Base-by-base conservation (phyloP, 2,113 vertebrate species). In the Pelmatolapia mariae region DNA sequence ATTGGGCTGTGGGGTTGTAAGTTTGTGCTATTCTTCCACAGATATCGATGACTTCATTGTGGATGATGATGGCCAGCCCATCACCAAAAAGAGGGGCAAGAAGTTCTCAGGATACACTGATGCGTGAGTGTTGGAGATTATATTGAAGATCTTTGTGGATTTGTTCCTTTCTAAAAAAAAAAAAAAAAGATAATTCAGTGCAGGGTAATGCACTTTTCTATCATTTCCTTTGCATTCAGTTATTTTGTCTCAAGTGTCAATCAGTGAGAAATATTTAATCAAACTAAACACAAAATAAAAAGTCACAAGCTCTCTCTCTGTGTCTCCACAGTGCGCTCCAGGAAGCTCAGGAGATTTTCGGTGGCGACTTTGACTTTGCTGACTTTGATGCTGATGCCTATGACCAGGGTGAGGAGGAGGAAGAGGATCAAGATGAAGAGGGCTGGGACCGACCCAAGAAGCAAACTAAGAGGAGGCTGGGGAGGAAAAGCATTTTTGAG, bases 41-140 rank as follows among this genome's bases (percentile, higher is more conserved):
- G 98, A 99, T 92, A 99, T 99, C 3, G 98, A 98, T 8, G 98
- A 99, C 93, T 99, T 99, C 89, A 99, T 99, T 87, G 98, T 99
- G 93, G 98, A 99, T 92, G 98, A 99, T 45, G 98, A 99, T 68
- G 98, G 98, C 15, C 98, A 99, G 53, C 98, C 98, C 80, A 96
- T 99, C 84, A 99, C 98, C 83, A 99, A 98, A 94, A 98, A 98
- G 92, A 98, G 97, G 96, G 95, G 98, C 57, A 99, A 99, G 95
- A 99, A 98, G 91, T 97, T 98, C 86, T 97, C 98, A 5, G 98
- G 98, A 90, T 99, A 99, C 94, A 99, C 98, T 73, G 98, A 99
- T 82, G 98, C 98, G 98, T 99, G 92, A 98, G 98, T 96, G 12
- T 80, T 50, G 0, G 24, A 15, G 18, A 80, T 86, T 43, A 22